phyloP scores from a whole-genome alignment of 2,797 vertebrate species.

The Sebastes hubbsi region DNA sequence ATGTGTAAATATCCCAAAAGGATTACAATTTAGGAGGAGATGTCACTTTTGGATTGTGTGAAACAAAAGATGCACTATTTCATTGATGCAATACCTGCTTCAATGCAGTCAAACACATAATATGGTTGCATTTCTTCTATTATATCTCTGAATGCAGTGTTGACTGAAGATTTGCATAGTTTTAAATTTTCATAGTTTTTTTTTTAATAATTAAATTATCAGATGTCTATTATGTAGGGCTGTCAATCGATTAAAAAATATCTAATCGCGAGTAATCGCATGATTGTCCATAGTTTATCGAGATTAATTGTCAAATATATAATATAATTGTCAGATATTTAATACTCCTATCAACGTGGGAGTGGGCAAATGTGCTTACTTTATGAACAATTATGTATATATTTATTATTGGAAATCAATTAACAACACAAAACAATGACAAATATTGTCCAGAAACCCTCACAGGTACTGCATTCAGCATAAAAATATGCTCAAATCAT shows the following conservation, averaged over 20 bases:
- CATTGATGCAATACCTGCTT: not conserved
- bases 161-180: not conserved
- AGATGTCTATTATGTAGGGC: not conserved
- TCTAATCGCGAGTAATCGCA: too few relatives aligned
- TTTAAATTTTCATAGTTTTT: too few relatives aligned
- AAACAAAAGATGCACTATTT: not conserved
- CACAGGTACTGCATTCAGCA: too few relatives aligned
- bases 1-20: not conserved
- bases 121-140: not conserved
- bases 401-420: too few relatives aligned
- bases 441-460: too few relatives aligned
- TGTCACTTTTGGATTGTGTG: not conserved
- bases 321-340: too few relatives aligned
- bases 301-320: too few relatives aligned
- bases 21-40: not conserved
- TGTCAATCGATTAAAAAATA: too few relatives aligned
- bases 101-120: not conserved
- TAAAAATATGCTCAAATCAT: too few relatives aligned
- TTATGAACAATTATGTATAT: accelerated
- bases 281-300: too few relatives aligned
- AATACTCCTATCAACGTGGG: accelerated
- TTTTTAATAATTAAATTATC: not conserved
- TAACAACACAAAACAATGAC: too few relatives aligned
- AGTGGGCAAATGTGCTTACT: too few relatives aligned
- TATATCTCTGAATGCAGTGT: not conserved